These are phyloP conservation scores for Formica exsecta DNA, from an alignment of 1,140 invertebrate species.

Conservation along the genomic window DNA sequence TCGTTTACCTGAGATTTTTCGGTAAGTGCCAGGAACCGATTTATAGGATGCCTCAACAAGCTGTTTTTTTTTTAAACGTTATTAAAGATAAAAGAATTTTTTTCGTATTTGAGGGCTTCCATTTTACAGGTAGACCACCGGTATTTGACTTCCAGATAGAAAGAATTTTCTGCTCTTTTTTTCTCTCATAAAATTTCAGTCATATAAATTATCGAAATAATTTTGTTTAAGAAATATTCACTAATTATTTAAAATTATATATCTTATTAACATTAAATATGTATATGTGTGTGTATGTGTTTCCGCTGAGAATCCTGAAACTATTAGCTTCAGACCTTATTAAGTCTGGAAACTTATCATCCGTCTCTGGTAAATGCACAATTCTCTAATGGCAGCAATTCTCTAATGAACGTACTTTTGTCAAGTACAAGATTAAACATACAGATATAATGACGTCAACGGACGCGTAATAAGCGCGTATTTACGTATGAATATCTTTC, in stretches of 20 bases:
- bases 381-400: slow-evolving; percentile 1
- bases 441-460: not conserved
- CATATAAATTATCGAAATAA: not conserved
- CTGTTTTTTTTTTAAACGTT: not conserved
- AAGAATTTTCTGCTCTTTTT: not conserved
- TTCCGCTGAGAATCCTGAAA: not conserved
- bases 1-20: not conserved
- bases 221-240: not conserved
- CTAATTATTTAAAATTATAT: slow-evolving; percentile 4
- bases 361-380: not conserved
- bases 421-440: slow-evolving; percentile 1
- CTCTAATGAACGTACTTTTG: not conserved
- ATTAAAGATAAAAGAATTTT: not conserved
- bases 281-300: not conserved
- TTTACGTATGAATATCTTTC: not conserved
- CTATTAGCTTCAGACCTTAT: not conserved
- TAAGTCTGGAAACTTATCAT: not conserved
- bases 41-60: not conserved
- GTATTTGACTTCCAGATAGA: not conserved
- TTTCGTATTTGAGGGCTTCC: not conserved
- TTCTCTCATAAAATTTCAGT: not conserved
- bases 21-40: not conserved
- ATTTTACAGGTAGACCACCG: slow-evolving; percentile 4
- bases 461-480: too few relatives aligned
- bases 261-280: not conserved